phyloP scores from a whole-genome alignment of 2,888 invertebrate genomes.

The Acanthosepion pharaonis region DNA sequence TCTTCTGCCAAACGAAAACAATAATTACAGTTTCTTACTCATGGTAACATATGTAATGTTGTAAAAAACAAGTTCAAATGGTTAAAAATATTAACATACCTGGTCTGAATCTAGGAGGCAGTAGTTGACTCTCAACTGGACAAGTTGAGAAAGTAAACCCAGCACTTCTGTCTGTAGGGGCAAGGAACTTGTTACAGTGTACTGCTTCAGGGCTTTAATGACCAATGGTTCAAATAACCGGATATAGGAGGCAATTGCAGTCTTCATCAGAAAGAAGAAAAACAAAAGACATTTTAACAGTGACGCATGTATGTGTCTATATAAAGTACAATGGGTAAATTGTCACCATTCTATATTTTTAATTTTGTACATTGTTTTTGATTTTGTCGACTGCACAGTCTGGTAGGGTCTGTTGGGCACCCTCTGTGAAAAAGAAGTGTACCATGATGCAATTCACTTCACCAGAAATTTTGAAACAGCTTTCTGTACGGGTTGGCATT shows the following conservation, averaged over 20 bases:
- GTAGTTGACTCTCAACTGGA: slow-evolving; percentile 93
- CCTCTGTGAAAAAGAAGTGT: too few relatives aligned
- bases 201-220: slow-evolving; percentile 91
- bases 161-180: slow-evolving; percentile 89
- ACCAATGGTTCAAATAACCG: slow-evolving; percentile 95
- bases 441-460: too few relatives aligned
- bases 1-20: neutral
- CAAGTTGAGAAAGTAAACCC: slow-evolving; percentile 86
- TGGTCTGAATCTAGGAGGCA: slow-evolving; percentile 94
- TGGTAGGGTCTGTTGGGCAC: too few relatives aligned
- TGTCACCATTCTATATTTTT: too few relatives aligned
- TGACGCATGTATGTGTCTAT: neutral
- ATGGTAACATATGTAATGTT: too few relatives aligned
- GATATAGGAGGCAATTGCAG: slow-evolving; percentile 84
- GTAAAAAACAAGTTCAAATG: neutral
- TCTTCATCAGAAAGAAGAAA: slow-evolving; percentile 55
- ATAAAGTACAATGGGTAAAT: neutral
- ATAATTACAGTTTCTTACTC: too few relatives aligned
- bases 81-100: slow-evolving; percentile 55
- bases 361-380: too few relatives aligned
- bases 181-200: slow-evolving; percentile 89
- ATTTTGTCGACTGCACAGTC: too few relatives aligned
- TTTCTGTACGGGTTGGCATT: too few relatives aligned
- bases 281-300: neutral
- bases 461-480: too few relatives aligned